Conservation (phyloP, 2,888 invertebrate species). For the Drosophila crucigera region DNA sequence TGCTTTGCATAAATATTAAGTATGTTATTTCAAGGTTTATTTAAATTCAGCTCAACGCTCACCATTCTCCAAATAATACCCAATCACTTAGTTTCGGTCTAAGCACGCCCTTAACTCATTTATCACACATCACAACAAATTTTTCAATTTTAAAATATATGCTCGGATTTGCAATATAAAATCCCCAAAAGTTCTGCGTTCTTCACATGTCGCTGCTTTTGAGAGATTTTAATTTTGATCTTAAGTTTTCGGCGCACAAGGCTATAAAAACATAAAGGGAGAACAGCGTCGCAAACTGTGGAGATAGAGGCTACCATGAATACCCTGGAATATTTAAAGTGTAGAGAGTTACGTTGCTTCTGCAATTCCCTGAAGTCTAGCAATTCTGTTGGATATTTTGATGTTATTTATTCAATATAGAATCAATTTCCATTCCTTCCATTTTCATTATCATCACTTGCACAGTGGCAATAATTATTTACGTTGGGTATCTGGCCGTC, state of each 20-base stretch:
- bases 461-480: background rate
- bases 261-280: constrained; percentile 17
- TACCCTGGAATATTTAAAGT: constrained; percentile 26
- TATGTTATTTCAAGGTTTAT: constrained; percentile 37
- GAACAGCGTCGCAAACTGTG: constrained; percentile 13
- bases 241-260: constrained; percentile 15
- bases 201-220: constrained; percentile 1
- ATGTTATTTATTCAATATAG: background rate
- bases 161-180: background rate
- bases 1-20: constrained; percentile 36
- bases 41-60: constrained; percentile 16
- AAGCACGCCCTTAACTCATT: constrained; percentile 60
- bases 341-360: background rate
- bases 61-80: constrained; percentile 11
- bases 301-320: constrained; percentile 10
- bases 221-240: constrained; percentile 10
- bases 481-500: constrained; percentile 2
- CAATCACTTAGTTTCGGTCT: constrained; percentile 31
- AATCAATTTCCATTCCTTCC: background rate
- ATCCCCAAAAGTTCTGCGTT: constrained; percentile 9
- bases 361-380: background rate
- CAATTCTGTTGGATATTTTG: background rate
- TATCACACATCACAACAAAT: constrained; percentile 42
- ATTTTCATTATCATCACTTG: background rate
- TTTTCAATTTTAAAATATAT: constrained; percentile 1